phyloP scores from a whole-genome alignment of 2,888 invertebrate species.

The Chrysolina oricalcia region DNA sequence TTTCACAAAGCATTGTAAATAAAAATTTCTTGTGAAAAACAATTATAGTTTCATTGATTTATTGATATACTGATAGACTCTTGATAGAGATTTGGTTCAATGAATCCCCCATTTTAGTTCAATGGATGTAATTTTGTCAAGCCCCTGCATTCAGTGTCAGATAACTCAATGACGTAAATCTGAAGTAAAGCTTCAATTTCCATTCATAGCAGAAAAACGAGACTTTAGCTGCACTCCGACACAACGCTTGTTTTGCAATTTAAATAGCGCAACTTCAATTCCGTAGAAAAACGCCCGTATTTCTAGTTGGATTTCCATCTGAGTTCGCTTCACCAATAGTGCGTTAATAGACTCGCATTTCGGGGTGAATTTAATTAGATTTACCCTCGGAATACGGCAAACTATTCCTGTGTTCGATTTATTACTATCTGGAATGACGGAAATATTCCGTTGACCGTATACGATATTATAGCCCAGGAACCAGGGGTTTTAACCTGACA shows the following conservation, averaged over 20 bases:
- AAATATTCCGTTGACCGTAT: no score
- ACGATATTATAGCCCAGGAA: no score
- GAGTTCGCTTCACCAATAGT: conserved; percentile 46
- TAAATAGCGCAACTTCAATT: conserved; percentile 56
- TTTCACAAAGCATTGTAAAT: no score
- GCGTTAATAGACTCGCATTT: conserved; percentile 57
- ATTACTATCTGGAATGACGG: not conserved
- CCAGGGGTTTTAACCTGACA: no score
- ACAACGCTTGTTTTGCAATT: conserved; percentile 65
- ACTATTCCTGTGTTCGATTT: conserved; percentile 28
- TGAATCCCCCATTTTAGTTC: no score
- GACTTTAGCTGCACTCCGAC: conserved; percentile 66
- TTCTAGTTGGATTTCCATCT: conserved; percentile 55
- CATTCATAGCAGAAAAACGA: conserved; percentile 66
- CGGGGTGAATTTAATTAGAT: conserved; percentile 57
- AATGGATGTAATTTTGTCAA: no score
- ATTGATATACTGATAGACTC: no score
- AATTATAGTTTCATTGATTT: no score
- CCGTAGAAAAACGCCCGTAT: conserved; percentile 49
- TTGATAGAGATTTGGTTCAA: no score
- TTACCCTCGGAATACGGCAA: conserved; percentile 16
- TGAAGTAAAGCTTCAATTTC: conserved; percentile 59
- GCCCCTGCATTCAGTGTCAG: not conserved
- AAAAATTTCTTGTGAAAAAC: no score
- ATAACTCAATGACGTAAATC: conserved; percentile 22